Base-by-base conservation (phyloP, 2,797 vertebrate genomes). In the Eremophila alpestris region DNA sequence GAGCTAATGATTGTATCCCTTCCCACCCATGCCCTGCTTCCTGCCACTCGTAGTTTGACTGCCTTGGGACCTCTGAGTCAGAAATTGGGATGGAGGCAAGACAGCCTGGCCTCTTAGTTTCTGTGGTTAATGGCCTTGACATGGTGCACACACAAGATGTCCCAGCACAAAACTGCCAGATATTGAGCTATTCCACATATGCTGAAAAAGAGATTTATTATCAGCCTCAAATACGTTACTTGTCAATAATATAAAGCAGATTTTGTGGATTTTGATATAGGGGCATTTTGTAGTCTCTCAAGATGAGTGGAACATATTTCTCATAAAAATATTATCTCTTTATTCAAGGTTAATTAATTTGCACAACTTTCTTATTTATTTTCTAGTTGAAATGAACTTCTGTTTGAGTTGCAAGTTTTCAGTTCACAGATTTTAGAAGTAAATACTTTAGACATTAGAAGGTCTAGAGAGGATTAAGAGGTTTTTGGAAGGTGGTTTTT, bases 31-130 rank as follows among this genome's bases (percentile, higher is more conserved):
- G 76, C 80, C 82, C 36, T 55, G 48, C 75, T 76, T 92, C 87
- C 89, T 91, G 84, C 65, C 62, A 83, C 62, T 54, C 1, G 1
- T 21, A 38, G 30, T 64, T 51, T 78, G 43, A 58, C 65, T 86
- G 73, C 89, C 13, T 19, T 64, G 89, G 65, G 89, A 83, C 40
- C 38, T 51, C 19, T 89, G 91, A 92, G 62, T 95, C 82, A 95
- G 79, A 77, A 83, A 32, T 30, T 68, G 54, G 60, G 71, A 74
- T 68, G 54, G 58, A 90, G 48, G 64, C 32, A 68, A 46, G 91
- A 95, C 71, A 92, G 75, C 55, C 41, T 40, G 49, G 27, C 27
- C 38, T 89, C 64, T 86, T 46, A 51, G 30, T 64, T 80, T 64
- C 26, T 1, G 4, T 85, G 71, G 56, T 59, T 55, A 59, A 52